phyloP scores from a whole-genome alignment of 2,797 vertebrate species.

The Salmo trutta region DNA sequence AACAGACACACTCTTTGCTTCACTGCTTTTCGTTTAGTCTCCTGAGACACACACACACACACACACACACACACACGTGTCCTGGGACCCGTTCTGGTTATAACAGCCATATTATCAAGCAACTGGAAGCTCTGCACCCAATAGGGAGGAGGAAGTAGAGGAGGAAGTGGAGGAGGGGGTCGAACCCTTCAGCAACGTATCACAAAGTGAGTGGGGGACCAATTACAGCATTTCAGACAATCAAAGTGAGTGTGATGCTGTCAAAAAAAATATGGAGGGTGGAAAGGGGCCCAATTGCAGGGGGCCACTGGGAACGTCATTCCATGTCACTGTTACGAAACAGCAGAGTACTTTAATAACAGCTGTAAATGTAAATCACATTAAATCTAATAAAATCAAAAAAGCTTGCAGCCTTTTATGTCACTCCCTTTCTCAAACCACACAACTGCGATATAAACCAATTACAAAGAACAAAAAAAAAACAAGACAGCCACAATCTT shows the following conservation, averaged over 20 bases:
- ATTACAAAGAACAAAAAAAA: too few relatives aligned
- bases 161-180: not conserved
- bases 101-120: conserved; percentile 1
- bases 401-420: not conserved
- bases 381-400: not conserved
- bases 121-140: too few relatives aligned
- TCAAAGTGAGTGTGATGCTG: not conserved
- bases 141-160: not conserved
- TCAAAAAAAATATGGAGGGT: not conserved
- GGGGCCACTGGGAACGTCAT: not conserved
- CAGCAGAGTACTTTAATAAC: not conserved
- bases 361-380: not conserved
- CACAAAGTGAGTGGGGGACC: not conserved
- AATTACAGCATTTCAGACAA: not conserved
- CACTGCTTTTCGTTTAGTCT: not conserved
- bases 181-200: not conserved
- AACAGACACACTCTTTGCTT: not conserved
- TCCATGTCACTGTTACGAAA: not conserved
- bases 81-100: not conserved
- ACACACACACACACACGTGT: not conserved
- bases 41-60: not conserved
- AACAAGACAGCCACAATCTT: too few relatives aligned
- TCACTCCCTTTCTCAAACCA: too few relatives aligned
- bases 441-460: too few relatives aligned
- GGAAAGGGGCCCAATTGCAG: not conserved